A percentile compares a stretch with the other conserved stretches of the same genome.
These are phyloP conservation scores for Cuniculus paca DNA, from an alignment of 2,797 vertebrate genomes.

Conservation along the genomic window DNA sequence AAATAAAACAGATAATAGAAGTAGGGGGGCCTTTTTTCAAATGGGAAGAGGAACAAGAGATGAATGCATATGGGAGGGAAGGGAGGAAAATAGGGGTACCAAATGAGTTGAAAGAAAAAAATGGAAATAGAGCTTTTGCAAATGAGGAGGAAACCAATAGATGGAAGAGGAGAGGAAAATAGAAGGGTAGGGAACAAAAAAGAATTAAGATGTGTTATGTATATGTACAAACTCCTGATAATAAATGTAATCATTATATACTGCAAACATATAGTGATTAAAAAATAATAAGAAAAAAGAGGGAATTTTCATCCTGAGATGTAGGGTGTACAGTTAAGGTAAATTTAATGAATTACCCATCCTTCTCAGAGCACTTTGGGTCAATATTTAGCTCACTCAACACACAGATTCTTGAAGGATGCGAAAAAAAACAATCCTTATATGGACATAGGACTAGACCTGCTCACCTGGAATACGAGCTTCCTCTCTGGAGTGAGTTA, in stretches of 20 bases:
- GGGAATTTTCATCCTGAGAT: neutral
- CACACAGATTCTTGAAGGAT: neutral
- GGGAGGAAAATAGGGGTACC: neutral
- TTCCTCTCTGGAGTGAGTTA: neutral
- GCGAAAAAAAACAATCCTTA: neutral
- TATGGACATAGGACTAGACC: neutral
- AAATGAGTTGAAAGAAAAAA: neutral
- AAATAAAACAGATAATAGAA: neutral
- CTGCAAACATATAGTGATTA: neutral
- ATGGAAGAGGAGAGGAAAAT: neutral
- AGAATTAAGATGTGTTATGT: neutral
- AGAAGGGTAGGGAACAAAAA: neutral
- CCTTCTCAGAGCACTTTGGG: neutral
- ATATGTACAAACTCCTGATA: neutral
- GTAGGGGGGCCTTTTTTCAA: neutral
- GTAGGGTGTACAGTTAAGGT: neutral
- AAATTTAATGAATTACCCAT: neutral
- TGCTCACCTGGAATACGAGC: neutral
- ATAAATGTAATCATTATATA: neutral
- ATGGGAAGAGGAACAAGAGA: neutral
- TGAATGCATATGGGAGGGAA: neutral
- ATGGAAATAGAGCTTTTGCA: neutral
- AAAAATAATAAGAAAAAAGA: neutral
- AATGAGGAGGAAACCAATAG: neutral
- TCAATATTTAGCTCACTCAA: neutral